Percentiles rank a stretch among this genome's conserved stretches.
Conservation (phyloP, 2,797 vertebrate genomes). For the Knipowitschia caucasica region DNA sequence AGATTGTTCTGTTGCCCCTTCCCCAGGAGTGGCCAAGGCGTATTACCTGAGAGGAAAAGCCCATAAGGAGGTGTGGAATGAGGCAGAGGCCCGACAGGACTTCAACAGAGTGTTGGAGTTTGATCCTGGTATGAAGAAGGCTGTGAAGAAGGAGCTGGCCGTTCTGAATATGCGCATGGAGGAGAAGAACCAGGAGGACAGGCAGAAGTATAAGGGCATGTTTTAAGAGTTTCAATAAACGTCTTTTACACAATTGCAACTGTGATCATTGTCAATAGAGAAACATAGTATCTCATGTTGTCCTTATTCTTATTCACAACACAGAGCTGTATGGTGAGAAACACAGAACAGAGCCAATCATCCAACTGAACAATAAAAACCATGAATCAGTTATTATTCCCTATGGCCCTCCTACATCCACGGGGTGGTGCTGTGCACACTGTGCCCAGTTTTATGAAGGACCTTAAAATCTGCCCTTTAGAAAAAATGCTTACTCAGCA, state of each 20-base stretch:
- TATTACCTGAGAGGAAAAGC: constrained; percentile 84
- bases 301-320: neutral
- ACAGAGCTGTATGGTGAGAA: too few relatives aligned
- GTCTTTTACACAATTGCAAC: neutral
- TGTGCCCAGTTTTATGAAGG: constrained; percentile 3
- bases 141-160: constrained; percentile 75
- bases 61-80: constrained; percentile 85
- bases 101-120: constrained; percentile 83
- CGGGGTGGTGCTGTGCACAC: constrained; percentile 37
- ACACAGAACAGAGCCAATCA: too few relatives aligned
- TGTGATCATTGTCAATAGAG: neutral
- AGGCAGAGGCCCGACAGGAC: constrained; percentile 81
- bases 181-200: constrained; percentile 83
- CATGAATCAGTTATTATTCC: neutral
- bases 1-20: neutral
- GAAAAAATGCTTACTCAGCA: constrained; percentile 13
- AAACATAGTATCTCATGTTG: neutral
- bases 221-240: constrained; percentile 56
- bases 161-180: constrained; percentile 82
- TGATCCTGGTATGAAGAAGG: constrained; percentile 80
- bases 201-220: constrained; percentile 79
- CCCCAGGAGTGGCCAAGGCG: constrained; percentile 78
- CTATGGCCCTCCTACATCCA: constrained; percentile 20
- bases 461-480: neutral
- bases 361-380: neutral